Evolutionary conservation across 2,888 invertebrate species (phyloP).

Genomic region (Perizoma affinitatum): DNA sequence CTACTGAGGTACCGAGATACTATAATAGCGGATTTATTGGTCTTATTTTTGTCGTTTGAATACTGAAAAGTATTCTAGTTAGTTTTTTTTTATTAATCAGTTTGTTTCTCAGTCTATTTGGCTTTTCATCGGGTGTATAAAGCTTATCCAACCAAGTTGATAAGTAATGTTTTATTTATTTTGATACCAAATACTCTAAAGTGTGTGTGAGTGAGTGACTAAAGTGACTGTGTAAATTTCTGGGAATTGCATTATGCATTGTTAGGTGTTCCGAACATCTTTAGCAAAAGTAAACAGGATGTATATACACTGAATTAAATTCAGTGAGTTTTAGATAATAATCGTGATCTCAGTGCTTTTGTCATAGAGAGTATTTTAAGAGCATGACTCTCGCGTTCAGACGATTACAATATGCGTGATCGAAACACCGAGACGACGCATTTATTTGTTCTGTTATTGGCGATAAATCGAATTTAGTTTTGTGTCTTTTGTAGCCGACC

Average conservation of each 20-base stretch:
- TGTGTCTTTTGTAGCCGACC: slow-evolving; percentile 7
- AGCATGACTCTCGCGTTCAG: slow-evolving; percentile 26
- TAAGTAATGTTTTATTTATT: too few species aligned
- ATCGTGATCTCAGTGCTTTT: slow-evolving; percentile 25
- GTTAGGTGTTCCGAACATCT: not conserved
- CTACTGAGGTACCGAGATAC: slow-evolving; percentile 77
- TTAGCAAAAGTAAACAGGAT: slow-evolving; percentile 9
- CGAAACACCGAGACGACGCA: slow-evolving; percentile 19
- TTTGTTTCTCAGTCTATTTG: too few species aligned
- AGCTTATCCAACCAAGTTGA: too few species aligned
- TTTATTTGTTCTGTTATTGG: slow-evolving; percentile 22
- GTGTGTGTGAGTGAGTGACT: too few species aligned
- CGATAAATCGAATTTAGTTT: slow-evolving; percentile 16
- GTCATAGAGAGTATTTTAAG: slow-evolving; percentile 29
- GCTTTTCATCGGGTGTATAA: too few species aligned
- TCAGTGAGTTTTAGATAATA: slow-evolving; percentile 26
- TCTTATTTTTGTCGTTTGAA: too few species aligned
- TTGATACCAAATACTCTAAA: too few species aligned
- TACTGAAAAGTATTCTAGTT: too few species aligned
- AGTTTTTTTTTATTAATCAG: too few species aligned
- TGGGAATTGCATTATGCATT: slow-evolving; percentile 1
- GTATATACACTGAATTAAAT: slow-evolving; percentile 20
- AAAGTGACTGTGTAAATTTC: not conserved
- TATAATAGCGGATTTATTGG: not conserved
- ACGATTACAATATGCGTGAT: slow-evolving; percentile 16